A percentile compares a stretch with the other conserved stretches of the same genome.
Evolutionary conservation across 2,113 vertebrate species (phyloP).

Genomic region (Platysternon megacephalum): DNA sequence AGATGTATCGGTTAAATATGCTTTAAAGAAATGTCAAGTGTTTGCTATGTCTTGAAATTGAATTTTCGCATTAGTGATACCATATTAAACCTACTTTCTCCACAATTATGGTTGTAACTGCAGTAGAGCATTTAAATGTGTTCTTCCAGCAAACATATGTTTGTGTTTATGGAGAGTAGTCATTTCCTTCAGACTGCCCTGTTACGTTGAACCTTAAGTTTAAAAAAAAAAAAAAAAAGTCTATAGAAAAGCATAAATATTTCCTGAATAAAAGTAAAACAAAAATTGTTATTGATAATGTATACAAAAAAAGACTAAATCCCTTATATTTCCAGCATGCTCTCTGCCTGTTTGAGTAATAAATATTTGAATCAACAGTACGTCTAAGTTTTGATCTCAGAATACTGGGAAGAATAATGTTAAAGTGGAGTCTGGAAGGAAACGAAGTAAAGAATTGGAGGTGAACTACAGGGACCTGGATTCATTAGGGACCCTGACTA

Average conservation of each 20-base stretch:
- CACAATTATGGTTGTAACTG: neutral
- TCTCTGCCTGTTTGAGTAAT: conserved; percentile 56
- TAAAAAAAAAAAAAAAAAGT: neutral
- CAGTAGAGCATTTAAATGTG: conserved; percentile 48
- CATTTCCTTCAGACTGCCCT: conserved; percentile 30
- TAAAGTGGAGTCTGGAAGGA: neutral
- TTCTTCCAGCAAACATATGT: conserved; percentile 18
- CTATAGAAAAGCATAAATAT: conserved; percentile 58
- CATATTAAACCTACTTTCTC: neutral
- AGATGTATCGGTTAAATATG: neutral
- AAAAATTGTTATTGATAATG: conserved; percentile 34
- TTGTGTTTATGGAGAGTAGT: neutral
- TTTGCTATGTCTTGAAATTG: conserved; percentile 16
- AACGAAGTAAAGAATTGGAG: neutral
- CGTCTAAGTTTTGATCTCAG: neutral
- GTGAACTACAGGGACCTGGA: conserved; percentile 39
- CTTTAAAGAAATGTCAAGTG: neutral
- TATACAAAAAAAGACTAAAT: conserved; percentile 54
- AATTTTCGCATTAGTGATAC: conserved; percentile 20
- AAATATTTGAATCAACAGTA: conserved; percentile 67
- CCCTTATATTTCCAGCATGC: conserved; percentile 49
- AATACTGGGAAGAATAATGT: conserved; percentile 33
- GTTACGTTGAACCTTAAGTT: neutral
- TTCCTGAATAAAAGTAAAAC: conserved; percentile 61
- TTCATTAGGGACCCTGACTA: conserved; percentile 28